phyloP scores from a whole-genome alignment of 1,140 invertebrate genomes.

The Drosophila prosaltans region DNA sequence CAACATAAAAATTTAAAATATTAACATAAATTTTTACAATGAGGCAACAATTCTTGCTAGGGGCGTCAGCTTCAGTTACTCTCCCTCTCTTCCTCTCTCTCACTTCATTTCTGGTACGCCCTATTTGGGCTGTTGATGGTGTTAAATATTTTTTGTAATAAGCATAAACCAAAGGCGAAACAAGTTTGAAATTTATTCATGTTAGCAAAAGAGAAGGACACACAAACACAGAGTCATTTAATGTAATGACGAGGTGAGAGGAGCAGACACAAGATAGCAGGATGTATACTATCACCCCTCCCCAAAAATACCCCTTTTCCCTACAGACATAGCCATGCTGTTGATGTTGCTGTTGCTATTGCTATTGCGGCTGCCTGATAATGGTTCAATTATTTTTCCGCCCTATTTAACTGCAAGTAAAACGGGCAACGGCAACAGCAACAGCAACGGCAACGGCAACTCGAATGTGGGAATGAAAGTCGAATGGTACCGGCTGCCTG shows the following conservation, averaged over 20 bases:
- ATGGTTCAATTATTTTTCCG: conserved; percentile 83
- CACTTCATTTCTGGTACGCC: not conserved
- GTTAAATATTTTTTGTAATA: conserved; percentile 68
- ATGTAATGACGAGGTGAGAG: conserved; percentile 1
- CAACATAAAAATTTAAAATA: conserved; percentile 58
- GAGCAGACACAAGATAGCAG: not conserved
- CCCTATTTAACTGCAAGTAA: conserved; percentile 79
- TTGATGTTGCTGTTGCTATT: conserved; percentile 2
- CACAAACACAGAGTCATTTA: not conserved
- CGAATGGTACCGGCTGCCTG: not conserved
- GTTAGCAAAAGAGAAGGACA: conserved; percentile 13
- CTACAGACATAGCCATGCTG: no score
- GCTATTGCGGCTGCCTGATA: conserved; percentile 61
- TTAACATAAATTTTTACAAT: conserved; percentile 65
- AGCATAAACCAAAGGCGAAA: conserved; percentile 59
- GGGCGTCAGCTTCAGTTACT: not conserved
- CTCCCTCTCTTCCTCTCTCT: not conserved
- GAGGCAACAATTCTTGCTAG: conserved; percentile 53
- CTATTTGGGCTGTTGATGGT: conserved; percentile 12
- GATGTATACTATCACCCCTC: not conserved
- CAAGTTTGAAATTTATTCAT: conserved; percentile 22
- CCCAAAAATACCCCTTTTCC: not conserved
- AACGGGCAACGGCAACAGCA: conserved; percentile 38
- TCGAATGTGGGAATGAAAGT: conserved; percentile 6
- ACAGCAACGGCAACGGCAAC: conserved; percentile 29